Base-by-base conservation (phyloP, 2,888 invertebrate species). In the Epirrhoe alternata region DNA sequence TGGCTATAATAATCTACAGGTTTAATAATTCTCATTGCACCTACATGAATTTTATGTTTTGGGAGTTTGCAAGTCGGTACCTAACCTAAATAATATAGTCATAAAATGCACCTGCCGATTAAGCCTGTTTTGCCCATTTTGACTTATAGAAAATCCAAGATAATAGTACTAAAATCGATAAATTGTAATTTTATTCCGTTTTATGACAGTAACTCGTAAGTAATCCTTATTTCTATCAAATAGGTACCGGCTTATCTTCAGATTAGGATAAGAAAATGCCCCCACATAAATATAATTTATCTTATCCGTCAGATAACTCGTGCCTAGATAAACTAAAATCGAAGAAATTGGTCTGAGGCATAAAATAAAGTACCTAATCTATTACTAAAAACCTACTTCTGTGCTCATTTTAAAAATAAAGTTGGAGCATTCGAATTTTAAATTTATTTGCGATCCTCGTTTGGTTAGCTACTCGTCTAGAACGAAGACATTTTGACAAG, bases 301-400 rank as follows among this genome's bases (percentile, higher is more conserved):
- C 59, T 64, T 50, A 64, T 64, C 64, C n/a, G 31, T 5, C 1
- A n/a, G 61, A 59, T 68, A 69, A 47, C 38, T 55, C 50, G n/a
- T 47, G 45, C 45, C 53, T 10, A 24, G 24, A 24, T 35, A 35
- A 35, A 35, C 38, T 12, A 12, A 1, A 42, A 42, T 42, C 38
- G 38, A 12, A 10, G 38, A 42, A 42, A 42, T 10, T 12, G 5
- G 38, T 42, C 38, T 42, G 1, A 5, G 38, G 5, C 10, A 42
- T n/a, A n/a, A n/a, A n/a, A n/a, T n/a, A n/a, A n/a, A n/a, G n/a
- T n/a, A n/a, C n/a, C n/a, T n/a, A n/a, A n/a, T n/a, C n/a, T n/a
- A n/a, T n/a, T n/a, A n/a, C n/a, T n/a, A n/a, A 24, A 24, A 24
- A 24, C 3, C 24, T 24, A 24, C 24, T 1, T 2, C 24, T 24